Evolutionary conservation across 1,140 invertebrate genomes (phyloP), one percentile per base, ranked within the genome.

Genomic region (Triops longicaudatus): DNA sequence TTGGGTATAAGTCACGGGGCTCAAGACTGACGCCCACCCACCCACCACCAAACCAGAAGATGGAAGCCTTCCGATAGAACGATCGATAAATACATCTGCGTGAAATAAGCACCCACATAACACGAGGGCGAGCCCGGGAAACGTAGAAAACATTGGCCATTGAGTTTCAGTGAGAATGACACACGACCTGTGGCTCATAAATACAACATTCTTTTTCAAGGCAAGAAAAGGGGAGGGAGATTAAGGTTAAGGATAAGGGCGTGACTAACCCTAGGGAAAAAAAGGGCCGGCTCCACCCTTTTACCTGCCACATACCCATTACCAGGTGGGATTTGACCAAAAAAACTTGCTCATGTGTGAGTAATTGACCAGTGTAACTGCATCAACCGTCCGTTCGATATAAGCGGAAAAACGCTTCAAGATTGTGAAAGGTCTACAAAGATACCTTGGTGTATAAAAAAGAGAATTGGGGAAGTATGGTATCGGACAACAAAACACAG

Each of bases 151-250:
- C 17, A 22, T 22, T 22, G 50, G 14, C 50, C 50, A 17, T 12
- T 6, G 50, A 6, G 14, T 17, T 17, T 9, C 14, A 17, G 3
- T 22, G 50, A 22, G 50, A 63, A 22, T 63, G 50, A 63, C 22
- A 63, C 50, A 63, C 50, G 50, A 63, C 50, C 50, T 63, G 50
- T 63, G 50, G 50, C 50, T 63, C 50, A 63, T 63, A 63, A 63
- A 63, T 63, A 63, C 50, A 22, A 22, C 14, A 63, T 22, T 63
- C n/a, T 22, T 63, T 63, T 63, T 3, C 22, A 2, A n/a, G 14
- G 22, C 44, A 63, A 63, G 44, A 22, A 63, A 63, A 63, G 44
- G 43, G 17, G 11, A 63, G 50, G 22, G 44, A 63, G 50, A 63
- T 63, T 63, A 63, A 10, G n/a, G 50, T 63, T 37, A 63, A 5